Base-by-base conservation (phyloP, 2,113 vertebrate species). In the Anolis sagrei region DNA sequence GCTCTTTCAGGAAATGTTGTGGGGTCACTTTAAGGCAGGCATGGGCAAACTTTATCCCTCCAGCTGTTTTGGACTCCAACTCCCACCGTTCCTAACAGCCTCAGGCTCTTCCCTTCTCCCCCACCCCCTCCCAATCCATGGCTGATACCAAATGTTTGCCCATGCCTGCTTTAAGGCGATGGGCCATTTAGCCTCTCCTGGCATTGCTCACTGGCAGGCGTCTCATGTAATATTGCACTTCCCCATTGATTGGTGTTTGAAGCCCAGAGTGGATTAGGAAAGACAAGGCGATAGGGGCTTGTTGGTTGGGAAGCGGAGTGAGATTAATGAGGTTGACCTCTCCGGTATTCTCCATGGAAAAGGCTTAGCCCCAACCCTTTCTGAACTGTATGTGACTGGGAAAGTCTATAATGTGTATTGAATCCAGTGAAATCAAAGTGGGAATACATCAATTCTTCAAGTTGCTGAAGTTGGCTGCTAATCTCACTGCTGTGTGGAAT, bases 261-360 rank as follows among this genome's bases (percentile, higher is more conserved):
- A 9, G 74, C 66, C 73, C 54, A 64, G 25, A 29, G 36, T 72
- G 62, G 51, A 62, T 72, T 48, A 34, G 66, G 3, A 48, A 48
- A 83, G 29, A 64, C 16, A 2, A 48, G 66, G 66, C 36, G 25
- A 44, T 5, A 34, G 18, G 48, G 54, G 2, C 23, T 66, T 14
- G n/a, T 19, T 49, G 1, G 18, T 18, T 13, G 44, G n/a, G 39
- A 14, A 5, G 8, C 13, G 49, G 70, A 4, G 44, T 8, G 36
- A 49, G 64, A 82, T 82, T 48, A 39, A 83, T 66, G 86, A 72
- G 54, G n/a, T 36, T 82, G 80, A 66, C 18, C 62, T 82, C 48
- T 27, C 25, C 27, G 13, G 39, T 23, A 18, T 51, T 81, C 54
- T 79, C n/a, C 4, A 36, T 58, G 78, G 70, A 76, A 21, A 66